Evolutionary conservation across 2,797 vertebrate species (phyloP), one percentile per base, ranked within the genome.

Genomic region (Anguilla anguilla): DNA sequence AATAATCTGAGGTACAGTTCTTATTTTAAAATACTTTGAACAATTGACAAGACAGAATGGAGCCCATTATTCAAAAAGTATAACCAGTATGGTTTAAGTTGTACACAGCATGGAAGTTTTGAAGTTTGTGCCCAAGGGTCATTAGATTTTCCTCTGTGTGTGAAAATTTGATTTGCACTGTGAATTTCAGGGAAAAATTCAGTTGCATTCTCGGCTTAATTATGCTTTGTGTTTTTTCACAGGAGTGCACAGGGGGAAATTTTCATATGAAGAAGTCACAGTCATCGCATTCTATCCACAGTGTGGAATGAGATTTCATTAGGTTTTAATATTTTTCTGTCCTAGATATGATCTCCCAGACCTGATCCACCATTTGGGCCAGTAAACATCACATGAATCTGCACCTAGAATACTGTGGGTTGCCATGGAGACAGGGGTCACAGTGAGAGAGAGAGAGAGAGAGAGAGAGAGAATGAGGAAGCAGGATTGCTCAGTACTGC

Each of bases 241-340:
- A 7, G 15, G 31, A 25, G 22, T 61, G 15, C 59, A 17, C 19
- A 25, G 64, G 6, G n/a, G 6, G 6, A n/a, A n/a, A 13, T 9
- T 74, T 35, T 35, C 7, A 31, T 39, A 28, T 15, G 69, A 74
- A 74, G 69, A 11, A 74, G 25, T 69, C 64, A 64, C 61, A 69
- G 25, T 35, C 31, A 11, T 28, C 51, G 25, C 7, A n/a, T 51
- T 10, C 64, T 69, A 6, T 57, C 82, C 82, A n/a, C 22, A 3
- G 82, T 57, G 49, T 57, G 83, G 11, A 55, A 13, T 74, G 49
- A 74, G 64, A 77, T 85, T 85, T 85, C 55, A 84, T 72, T 51
- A 83, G 77, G 64, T 87, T 46, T 87, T 72, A 85, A 69, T 87
- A 74, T 77, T 74, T 31, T 22, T 9, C 43, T 43, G 67, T 77